Percentiles rank a stretch among this genome's conserved stretches.
phyloP scores from a whole-genome alignment of 2,888 invertebrate genomes.

The Limnephilus rhombicus region DNA sequence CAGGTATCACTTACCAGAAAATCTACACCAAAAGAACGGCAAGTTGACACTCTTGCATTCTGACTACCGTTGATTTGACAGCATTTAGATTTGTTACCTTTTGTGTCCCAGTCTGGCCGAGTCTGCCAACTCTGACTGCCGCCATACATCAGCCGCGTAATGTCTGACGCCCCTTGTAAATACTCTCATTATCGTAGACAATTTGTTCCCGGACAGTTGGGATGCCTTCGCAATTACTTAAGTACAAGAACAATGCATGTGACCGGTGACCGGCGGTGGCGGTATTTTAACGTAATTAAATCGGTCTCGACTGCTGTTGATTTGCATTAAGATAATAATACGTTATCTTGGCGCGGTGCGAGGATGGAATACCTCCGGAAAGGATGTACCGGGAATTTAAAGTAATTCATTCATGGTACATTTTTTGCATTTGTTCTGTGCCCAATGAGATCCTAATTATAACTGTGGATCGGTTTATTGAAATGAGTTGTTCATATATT shows the following conservation, averaged over 20 bases:
- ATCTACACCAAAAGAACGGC: not conserved
- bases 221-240: conserved; percentile 51
- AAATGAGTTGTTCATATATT: not conserved
- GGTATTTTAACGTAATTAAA: conserved; percentile 41
- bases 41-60: not conserved
- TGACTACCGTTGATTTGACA: conserved; percentile 37
- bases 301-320: conserved; percentile 43
- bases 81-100: conserved; percentile 58
- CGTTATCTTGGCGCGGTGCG: not conserved
- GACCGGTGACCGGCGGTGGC: conserved; percentile 41
- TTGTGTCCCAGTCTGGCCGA: conserved; percentile 40
- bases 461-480: not conserved
- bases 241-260: conserved; percentile 44
- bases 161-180: conserved; percentile 55
- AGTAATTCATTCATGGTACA: not conserved
- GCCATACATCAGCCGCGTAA: conserved; percentile 56
- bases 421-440: not conserved
- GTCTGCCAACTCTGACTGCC: conserved; percentile 24
- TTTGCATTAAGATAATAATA: conserved; percentile 18
- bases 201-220: conserved; percentile 31
- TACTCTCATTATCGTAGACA: conserved; percentile 57
- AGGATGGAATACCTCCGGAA: not conserved
- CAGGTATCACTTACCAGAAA: conserved; percentile 11
- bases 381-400: not conserved
- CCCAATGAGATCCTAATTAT: not conserved